A percentile compares a stretch with the other conserved stretches of the same genome.
These are phyloP conservation scores for Epizoanthus stellaris DNA, from an alignment of 92 coral and sea anemone species.

Conservation along the genomic window DNA sequence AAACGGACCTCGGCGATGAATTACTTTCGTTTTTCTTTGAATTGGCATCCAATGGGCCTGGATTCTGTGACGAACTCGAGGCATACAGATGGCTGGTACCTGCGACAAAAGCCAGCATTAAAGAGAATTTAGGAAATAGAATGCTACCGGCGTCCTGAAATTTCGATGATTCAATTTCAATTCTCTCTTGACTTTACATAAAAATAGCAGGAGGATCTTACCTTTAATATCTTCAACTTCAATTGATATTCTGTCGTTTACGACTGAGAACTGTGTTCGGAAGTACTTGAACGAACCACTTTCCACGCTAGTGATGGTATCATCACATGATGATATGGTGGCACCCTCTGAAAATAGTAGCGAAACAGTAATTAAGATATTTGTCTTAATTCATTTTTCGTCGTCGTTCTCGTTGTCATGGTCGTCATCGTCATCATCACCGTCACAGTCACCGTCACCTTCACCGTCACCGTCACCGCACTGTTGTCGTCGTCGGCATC, in stretches of 20 bases:
- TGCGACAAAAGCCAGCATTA: neutral
- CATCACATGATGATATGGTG: conserved; percentile 78
- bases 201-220: neutral
- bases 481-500: no score
- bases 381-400: neutral
- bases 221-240: conserved; percentile 87
- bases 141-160: neutral
- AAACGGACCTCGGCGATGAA: conserved; percentile 66
- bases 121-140: neutral
- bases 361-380: neutral
- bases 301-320: conserved; percentile 84
- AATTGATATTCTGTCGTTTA: conserved; percentile 71
- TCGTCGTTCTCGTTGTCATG: no score
- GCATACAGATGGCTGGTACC: conserved; percentile 93
- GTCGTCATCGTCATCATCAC: neutral
- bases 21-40: conserved; percentile 82
- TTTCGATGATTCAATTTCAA: neutral
- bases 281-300: conserved; percentile 93
- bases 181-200: neutral
- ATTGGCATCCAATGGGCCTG: conserved; percentile 87
- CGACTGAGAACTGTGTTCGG: conserved; percentile 76
- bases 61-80: conserved; percentile 77
- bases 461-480: neutral
- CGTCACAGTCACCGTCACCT: no score
- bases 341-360: conserved; percentile 80